These are phyloP conservation scores for Tetropium fuscum DNA, from an alignment of 2,888 invertebrate genomes.

Conservation along the genomic window DNA sequence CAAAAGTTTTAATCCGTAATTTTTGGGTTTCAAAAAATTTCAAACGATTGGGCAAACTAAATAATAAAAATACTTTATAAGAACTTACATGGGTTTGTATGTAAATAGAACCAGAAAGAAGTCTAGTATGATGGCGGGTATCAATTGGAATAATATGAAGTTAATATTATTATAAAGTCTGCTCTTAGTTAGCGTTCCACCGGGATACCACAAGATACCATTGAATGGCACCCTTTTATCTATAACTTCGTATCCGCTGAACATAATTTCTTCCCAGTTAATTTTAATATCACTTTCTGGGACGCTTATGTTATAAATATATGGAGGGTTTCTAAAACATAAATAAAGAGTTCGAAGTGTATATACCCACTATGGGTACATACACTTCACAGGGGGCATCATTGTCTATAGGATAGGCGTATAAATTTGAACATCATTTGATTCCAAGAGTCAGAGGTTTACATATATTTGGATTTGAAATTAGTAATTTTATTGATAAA, in stretches of 20 bases:
- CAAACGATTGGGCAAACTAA: no score
- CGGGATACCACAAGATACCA: slow-evolving; percentile 85
- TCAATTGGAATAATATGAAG: slow-evolving; percentile 87
- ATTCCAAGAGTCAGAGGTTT: no score
- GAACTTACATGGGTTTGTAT: slow-evolving; percentile 86
- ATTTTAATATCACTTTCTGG: slow-evolving; percentile 60
- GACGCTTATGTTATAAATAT: slow-evolving; percentile 44
- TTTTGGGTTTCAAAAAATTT: no score
- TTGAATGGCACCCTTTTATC: slow-evolving; percentile 85
- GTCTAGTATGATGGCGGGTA: slow-evolving; percentile 91
- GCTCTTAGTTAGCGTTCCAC: slow-evolving; percentile 86
- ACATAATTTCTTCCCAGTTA: slow-evolving; percentile 91
- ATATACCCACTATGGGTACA: no score
- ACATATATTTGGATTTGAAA: no score
- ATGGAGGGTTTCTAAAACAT: slow-evolving; percentile 38
- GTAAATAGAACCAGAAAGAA: slow-evolving; percentile 81
- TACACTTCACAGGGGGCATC: no score
- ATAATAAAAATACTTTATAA: background rate
- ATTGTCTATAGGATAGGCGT: background rate
- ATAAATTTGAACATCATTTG: no score
- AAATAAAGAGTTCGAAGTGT: no score
- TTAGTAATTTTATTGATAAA: no score
- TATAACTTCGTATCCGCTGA: slow-evolving; percentile 81
- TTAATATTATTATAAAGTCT: slow-evolving; percentile 83
- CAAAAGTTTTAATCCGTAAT: no score